A percentile compares a stretch with the other conserved stretches of the same genome.
Conservation (phyloP, 1,140 invertebrate genomes). For the Harpegnathos saltator region DNA sequence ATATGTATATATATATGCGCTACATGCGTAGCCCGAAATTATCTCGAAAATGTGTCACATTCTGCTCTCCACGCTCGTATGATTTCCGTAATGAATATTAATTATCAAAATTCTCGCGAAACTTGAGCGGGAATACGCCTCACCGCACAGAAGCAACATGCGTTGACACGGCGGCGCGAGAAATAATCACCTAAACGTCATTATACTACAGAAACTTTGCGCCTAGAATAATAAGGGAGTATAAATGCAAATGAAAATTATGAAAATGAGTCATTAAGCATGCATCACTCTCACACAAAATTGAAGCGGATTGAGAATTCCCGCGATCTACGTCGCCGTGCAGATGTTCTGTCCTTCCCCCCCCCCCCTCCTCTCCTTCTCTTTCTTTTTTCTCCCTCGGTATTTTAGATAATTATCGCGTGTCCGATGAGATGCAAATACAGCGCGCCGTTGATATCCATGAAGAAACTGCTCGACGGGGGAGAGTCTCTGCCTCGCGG, state of each 20-base stretch:
- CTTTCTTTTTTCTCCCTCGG: not conserved
- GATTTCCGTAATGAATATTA: slow-evolving; percentile 63
- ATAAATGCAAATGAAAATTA: slow-evolving; percentile 77
- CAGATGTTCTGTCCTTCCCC: too few relatives aligned
- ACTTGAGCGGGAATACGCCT: slow-evolving; percentile 51
- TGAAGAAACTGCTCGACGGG: not conserved
- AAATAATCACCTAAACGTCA: slow-evolving; percentile 69
- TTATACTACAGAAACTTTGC: slow-evolving; percentile 65
- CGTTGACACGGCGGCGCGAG: slow-evolving; percentile 64
- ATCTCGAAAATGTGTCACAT: slow-evolving; percentile 16
- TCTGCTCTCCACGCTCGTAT: slow-evolving; percentile 7
- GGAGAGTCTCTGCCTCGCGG: too few relatives aligned
- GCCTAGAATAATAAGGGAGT: slow-evolving; percentile 72
- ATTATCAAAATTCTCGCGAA: slow-evolving; percentile 65
- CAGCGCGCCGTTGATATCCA: not conserved
- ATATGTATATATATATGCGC: not conserved
- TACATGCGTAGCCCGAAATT: not conserved
- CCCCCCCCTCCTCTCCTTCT: too few relatives aligned
- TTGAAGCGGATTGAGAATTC: slow-evolving; percentile 55
- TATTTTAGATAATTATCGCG: slow-evolving; percentile 16
- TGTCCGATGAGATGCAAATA: not conserved
- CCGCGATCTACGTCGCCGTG: slow-evolving; percentile 13
- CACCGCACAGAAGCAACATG: slow-evolving; percentile 57
- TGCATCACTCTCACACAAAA: slow-evolving; percentile 59
- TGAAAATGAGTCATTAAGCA: slow-evolving; percentile 73